These are phyloP conservation scores for Pararge aegeria DNA, from an alignment of 1,140 invertebrate species.

Conservation along the genomic window DNA sequence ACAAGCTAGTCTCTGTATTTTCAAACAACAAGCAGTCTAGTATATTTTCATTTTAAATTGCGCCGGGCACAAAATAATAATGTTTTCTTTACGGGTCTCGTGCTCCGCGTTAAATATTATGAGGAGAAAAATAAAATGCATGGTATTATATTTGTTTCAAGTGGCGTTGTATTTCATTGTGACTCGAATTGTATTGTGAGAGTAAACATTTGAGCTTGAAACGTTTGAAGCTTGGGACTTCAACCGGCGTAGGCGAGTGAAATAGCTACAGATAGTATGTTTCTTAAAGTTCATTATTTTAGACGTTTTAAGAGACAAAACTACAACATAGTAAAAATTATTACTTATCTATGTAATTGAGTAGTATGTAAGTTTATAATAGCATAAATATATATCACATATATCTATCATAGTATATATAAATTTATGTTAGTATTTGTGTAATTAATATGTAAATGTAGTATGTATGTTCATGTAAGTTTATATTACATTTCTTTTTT, in stretches of 20 bases:
- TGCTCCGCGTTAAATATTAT: conserved; percentile 21
- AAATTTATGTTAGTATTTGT: too few relatives aligned
- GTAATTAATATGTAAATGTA: too few relatives aligned
- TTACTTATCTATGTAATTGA: too few relatives aligned
- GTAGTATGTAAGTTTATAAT: too few relatives aligned
- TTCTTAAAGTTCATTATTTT: not conserved
- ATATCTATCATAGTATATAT: too few relatives aligned
- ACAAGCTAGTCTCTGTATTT: not conserved
- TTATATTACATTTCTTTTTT: too few relatives aligned
- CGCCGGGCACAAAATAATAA: conserved; percentile 11
- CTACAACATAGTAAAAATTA: too few relatives aligned
- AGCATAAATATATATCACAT: too few relatives aligned
- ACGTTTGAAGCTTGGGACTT: not conserved
- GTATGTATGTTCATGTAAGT: too few relatives aligned
- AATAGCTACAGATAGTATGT: not conserved
- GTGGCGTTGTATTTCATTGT: conserved; percentile 11
- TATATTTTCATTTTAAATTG: conserved; percentile 6
- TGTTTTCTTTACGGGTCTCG: conserved; percentile 12
- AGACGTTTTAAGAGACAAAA: too few relatives aligned
- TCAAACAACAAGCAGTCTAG: not conserved
- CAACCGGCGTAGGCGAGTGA: not conserved
- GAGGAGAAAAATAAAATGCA: conserved; percentile 23
- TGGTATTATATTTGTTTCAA: conserved; percentile 20
- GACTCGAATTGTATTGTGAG: conserved; percentile 11
- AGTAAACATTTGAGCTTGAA: conserved; percentile 22